These are phyloP conservation scores for Pocillopora verrucosa DNA, from an alignment of 64 coral and sea anemone species.

Conservation along the genomic window DNA sequence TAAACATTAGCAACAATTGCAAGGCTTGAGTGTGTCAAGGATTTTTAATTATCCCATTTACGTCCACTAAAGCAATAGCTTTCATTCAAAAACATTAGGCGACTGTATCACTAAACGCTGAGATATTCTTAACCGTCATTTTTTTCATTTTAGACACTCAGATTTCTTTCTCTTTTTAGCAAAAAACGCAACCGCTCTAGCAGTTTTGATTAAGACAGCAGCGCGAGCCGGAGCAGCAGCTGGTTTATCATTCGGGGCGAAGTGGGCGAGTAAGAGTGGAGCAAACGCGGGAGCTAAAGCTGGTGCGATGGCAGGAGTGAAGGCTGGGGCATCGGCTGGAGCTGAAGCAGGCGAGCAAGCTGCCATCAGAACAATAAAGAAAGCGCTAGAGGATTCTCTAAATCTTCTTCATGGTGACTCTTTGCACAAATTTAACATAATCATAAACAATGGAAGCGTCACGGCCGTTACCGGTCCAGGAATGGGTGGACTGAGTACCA, in stretches of 20 bases:
- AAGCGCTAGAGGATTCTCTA: conserved; percentile 17
- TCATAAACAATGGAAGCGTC: background rate
- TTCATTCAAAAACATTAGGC: no score
- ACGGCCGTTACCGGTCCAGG: background rate
- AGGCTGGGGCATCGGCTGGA: conserved; percentile 54
- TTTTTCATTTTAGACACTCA: no score
- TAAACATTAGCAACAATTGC: no score
- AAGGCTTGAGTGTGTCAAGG: no score
- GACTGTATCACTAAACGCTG: no score
- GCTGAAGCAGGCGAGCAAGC: conserved; percentile 61
- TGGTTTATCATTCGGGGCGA: conserved; percentile 15
- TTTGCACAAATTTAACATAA: background rate
- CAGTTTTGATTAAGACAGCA: conserved; percentile 13
- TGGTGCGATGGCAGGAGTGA: conserved; percentile 59
- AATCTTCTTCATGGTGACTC: conserved; percentile 27
- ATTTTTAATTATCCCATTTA: no score
- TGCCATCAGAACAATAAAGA: conserved; percentile 18
- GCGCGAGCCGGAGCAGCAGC: conserved; percentile 45
- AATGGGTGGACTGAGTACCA: background rate
- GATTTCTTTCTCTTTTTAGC: background rate
- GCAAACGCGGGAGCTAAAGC: conserved; percentile 58
- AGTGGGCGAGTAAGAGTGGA: conserved; percentile 2
- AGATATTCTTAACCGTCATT: no score
- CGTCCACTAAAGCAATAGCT: no score
- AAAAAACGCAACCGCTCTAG: conserved; percentile 16